These are phyloP conservation scores for Leptothorax acervorum DNA, from an alignment of 2,888 invertebrate species.

Conservation along the genomic window DNA sequence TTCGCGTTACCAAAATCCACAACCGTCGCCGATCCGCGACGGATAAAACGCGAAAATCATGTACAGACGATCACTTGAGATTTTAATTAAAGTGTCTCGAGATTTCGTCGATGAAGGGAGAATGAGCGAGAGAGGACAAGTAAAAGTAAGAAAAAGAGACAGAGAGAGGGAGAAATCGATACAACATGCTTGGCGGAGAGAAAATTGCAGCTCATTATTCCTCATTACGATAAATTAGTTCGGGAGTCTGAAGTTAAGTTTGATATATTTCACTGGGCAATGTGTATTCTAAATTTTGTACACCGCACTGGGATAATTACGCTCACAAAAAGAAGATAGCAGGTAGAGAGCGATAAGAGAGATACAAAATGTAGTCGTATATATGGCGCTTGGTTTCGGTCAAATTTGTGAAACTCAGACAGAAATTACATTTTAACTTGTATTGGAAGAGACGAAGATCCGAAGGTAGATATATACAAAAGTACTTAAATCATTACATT, in stretches of 20 bases:
- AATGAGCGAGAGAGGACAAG: not conserved
- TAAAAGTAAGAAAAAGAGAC: not conserved
- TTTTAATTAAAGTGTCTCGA: conserved; percentile 47
- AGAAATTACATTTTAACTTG: conserved; percentile 48
- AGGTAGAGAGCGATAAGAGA: conserved; percentile 31
- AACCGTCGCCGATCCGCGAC: conserved; percentile 19
- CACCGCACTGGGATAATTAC: conserved; percentile 45
- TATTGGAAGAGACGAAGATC: conserved; percentile 12
- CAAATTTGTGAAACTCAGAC: conserved; percentile 27
- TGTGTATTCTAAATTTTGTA: conserved; percentile 55
- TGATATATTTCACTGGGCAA: conserved; percentile 51
- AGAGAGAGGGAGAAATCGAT: conserved; percentile 34
- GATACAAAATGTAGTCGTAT: conserved; percentile 31
- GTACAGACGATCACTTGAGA: conserved; percentile 13
- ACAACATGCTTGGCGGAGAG: conserved; percentile 42
- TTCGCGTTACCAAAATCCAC: conserved; percentile 45
- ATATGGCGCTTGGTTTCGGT: conserved; percentile 14
- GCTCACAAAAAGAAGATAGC: conserved; percentile 39
- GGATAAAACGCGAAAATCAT: conserved; percentile 39
- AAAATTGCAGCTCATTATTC: conserved; percentile 56
- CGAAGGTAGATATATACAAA: not conserved
- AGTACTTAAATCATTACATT: not conserved
- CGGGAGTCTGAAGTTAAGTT: conserved; percentile 54
- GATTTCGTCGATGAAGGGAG: conserved; percentile 16
- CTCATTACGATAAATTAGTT: conserved; percentile 56